Evolutionary conservation across 2,888 invertebrate species (phyloP).

Genomic region (Drosophila affinis): DNA sequence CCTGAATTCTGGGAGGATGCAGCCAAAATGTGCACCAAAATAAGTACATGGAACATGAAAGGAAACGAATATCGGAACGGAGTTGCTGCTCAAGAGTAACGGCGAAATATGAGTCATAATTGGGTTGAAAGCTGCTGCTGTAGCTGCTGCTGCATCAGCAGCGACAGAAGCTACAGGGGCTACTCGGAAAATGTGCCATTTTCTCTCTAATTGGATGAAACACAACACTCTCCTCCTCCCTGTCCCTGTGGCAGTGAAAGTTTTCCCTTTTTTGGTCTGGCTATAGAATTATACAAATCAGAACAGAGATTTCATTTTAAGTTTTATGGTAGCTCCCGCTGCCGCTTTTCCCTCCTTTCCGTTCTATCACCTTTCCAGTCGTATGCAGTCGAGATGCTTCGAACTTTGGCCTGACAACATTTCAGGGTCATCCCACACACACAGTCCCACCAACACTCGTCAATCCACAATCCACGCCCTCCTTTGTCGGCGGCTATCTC

Average conservation of each 20-base stretch:
- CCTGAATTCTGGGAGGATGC: slow-evolving; percentile 1
- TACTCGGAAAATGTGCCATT: not conserved
- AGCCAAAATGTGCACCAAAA: slow-evolving; percentile 3
- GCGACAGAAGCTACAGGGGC: no score
- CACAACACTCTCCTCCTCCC: no score
- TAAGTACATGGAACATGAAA: no score
- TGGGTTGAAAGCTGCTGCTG: not conserved
- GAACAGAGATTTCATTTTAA: not conserved
- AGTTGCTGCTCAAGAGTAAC: not conserved
- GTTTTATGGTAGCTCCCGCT: not conserved
- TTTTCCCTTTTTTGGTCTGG: no score
- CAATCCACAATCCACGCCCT: not conserved
- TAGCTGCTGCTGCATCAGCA: not conserved
- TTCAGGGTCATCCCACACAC: slow-evolving; percentile 27
- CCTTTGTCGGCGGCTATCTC: not conserved
- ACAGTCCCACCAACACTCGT: not conserved
- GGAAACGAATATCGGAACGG: no score
- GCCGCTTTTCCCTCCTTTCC: no score
- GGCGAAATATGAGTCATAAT: slow-evolving; percentile 27
- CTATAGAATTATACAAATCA: no score
- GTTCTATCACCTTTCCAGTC: not conserved
- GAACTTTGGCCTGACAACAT: slow-evolving; percentile 12
- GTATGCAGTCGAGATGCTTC: not conserved
- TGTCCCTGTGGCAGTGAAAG: no score
- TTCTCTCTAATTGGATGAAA: no score